Evolutionary conservation across 2,888 invertebrate species (phyloP).

Genomic region (Amphiduros pacificus): DNA sequence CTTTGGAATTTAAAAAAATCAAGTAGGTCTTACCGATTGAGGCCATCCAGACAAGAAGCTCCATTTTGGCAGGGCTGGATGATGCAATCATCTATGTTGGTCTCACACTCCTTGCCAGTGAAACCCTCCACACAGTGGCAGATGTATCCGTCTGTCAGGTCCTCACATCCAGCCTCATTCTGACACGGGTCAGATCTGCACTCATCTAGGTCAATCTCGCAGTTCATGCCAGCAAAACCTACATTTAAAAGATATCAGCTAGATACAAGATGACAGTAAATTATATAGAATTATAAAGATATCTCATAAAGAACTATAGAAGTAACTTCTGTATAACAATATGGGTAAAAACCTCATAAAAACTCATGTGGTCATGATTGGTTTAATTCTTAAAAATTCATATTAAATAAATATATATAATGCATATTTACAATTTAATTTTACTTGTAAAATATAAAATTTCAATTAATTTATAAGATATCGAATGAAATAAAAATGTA

Average conservation of each 20-base stretch:
- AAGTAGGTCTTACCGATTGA: constrained; percentile 14
- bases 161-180: constrained; percentile 13
- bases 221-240: constrained; percentile 13
- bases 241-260: too few relatives aligned
- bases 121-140: constrained; percentile 16
- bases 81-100: constrained; percentile 17
- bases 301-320: too few relatives aligned
- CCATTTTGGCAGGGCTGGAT: constrained; percentile 13
- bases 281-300: not conserved
- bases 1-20: too few relatives aligned
- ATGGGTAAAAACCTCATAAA: too few relatives aligned
- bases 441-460: too few relatives aligned
- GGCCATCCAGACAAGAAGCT: constrained; percentile 10
- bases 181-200: constrained; percentile 1
- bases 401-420: too few relatives aligned
- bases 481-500: too few relatives aligned
- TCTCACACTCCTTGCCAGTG: constrained; percentile 6
- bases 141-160: constrained; percentile 4
- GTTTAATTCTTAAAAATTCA: too few relatives aligned
- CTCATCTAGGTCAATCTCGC: constrained; percentile 12
- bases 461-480: too few relatives aligned
- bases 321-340: too few relatives aligned
- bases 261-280: not conserved
- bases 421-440: too few relatives aligned
- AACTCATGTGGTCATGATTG: too few relatives aligned